A percentile compares a stretch with the other conserved stretches of the same genome.
Conservation (phyloP, 1,140 invertebrate species). For the Ceratoteleas bidentatus region DNA sequence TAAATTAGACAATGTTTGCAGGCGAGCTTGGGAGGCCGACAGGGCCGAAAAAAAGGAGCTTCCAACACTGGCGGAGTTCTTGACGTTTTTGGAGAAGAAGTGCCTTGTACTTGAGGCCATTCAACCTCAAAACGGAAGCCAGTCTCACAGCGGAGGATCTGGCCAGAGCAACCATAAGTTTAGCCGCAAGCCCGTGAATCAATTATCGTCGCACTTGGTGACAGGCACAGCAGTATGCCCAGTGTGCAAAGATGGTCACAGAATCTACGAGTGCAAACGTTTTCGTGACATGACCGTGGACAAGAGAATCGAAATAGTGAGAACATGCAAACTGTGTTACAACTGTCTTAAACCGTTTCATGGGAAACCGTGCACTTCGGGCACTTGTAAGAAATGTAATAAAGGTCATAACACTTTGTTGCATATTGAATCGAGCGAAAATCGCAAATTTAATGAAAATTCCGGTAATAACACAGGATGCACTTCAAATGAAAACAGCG, state of each 20-base stretch:
- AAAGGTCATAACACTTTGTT: not conserved
- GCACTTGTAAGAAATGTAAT: not conserved
- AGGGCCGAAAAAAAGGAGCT: slow-evolving; percentile 38
- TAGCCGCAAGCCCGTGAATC: too few relatives aligned
- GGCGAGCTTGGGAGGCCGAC: slow-evolving; percentile 28
- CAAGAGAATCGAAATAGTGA: not conserved
- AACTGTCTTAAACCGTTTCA: slow-evolving; percentile 1
- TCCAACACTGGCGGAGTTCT: slow-evolving; percentile 7
- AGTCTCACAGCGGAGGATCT: not conserved
- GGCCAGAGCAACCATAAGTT: too few relatives aligned
- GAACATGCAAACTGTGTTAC: not conserved
- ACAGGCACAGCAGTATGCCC: slow-evolving; percentile 1
- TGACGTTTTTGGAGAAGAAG: slow-evolving; percentile 20
- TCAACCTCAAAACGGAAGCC: not conserved
- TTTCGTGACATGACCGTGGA: slow-evolving; percentile 13
- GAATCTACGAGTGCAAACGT: slow-evolving; percentile 4
- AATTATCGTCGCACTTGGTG: not conserved
- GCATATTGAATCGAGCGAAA: not conserved
- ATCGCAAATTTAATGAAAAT: not conserved
- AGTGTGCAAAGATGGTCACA: not conserved
- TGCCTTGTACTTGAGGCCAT: slow-evolving; percentile 11
- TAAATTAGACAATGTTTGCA: slow-evolving; percentile 48
- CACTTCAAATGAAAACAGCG: not conserved
- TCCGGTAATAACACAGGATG: not conserved
- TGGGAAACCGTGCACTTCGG: not conserved